These are phyloP conservation scores for Ditylenchus weischeri DNA, from an alignment of 2,888 invertebrate species.

Conservation along the genomic window DNA sequence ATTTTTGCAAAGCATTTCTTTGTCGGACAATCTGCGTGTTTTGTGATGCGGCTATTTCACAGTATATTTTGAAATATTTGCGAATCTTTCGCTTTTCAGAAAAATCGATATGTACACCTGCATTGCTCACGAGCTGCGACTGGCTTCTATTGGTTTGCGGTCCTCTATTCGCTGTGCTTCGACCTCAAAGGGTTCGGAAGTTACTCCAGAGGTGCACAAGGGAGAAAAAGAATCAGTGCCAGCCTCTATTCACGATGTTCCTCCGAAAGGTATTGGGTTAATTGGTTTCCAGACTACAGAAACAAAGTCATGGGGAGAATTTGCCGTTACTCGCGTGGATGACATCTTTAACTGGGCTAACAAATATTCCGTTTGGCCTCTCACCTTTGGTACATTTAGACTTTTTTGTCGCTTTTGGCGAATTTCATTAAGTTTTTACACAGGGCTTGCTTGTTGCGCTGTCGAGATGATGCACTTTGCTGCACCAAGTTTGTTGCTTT, in stretches of 20 bases:
- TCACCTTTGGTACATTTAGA: conserved; percentile 96
- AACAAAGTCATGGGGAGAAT: conserved; percentile 49
- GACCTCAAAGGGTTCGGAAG: not conserved
- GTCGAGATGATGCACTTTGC: conserved; percentile 63
- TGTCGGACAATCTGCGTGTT: no score
- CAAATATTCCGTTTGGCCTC: conserved; percentile 81
- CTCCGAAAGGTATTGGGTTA: conserved; percentile 48
- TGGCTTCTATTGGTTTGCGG: not conserved
- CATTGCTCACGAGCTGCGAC: no score
- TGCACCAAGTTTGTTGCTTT: conserved; percentile 64
- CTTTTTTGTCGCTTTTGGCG: conserved; percentile 84
- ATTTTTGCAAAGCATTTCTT: no score
- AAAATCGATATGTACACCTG: no score
- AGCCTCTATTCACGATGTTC: conserved; percentile 28
- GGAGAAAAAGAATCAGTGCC: not conserved
- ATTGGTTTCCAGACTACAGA: conserved; percentile 51
- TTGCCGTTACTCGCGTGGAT: conserved; percentile 55
- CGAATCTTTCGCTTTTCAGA: no score
- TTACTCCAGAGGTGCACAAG: no score
- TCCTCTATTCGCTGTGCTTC: not conserved
- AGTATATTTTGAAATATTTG: no score
- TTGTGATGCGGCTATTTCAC: no score
- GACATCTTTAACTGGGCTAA: conserved; percentile 60
- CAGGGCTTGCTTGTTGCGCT: conserved; percentile 80
- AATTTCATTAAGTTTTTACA: conserved; percentile 63